Evolutionary conservation across 2,113 vertebrate genomes (phyloP).

Genomic region (Cynopterus brachyotis): DNA sequence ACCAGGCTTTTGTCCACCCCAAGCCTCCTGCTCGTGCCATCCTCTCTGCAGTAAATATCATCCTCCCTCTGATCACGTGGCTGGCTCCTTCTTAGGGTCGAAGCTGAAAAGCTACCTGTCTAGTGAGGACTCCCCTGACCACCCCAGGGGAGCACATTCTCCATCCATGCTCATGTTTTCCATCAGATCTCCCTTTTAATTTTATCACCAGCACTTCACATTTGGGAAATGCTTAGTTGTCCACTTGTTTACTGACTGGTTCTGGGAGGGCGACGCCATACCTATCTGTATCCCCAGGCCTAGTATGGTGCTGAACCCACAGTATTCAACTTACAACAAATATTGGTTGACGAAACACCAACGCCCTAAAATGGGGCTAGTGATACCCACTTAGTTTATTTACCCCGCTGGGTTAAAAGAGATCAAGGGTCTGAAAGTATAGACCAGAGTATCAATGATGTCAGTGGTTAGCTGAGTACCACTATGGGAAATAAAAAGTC

Average conservation of each 20-base stretch:
- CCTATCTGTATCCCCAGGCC: neutral
- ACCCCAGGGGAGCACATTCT: neutral
- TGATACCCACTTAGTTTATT: neutral
- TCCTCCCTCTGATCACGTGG: neutral
- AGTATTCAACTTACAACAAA: neutral
- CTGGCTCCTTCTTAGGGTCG: neutral
- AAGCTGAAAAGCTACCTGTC: neutral
- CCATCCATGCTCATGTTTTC: neutral
- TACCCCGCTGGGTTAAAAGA: neutral
- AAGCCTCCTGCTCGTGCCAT: neutral
- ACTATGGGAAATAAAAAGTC: neutral
- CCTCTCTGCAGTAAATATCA: neutral
- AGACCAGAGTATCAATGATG: neutral
- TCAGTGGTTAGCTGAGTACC: neutral
- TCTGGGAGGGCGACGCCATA: neutral
- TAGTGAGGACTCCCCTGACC: neutral
- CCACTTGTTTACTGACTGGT: neutral
- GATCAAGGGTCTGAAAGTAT: neutral
- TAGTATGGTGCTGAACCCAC: neutral
- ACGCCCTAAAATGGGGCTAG: neutral
- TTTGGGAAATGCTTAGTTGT: neutral
- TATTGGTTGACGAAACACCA: neutral
- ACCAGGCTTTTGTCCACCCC: neutral
- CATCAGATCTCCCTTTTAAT: neutral
- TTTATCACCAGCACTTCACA: neutral